phyloP scores from a whole-genome alignment of 2,797 vertebrate genomes.

The Neoniphon sammara region DNA sequence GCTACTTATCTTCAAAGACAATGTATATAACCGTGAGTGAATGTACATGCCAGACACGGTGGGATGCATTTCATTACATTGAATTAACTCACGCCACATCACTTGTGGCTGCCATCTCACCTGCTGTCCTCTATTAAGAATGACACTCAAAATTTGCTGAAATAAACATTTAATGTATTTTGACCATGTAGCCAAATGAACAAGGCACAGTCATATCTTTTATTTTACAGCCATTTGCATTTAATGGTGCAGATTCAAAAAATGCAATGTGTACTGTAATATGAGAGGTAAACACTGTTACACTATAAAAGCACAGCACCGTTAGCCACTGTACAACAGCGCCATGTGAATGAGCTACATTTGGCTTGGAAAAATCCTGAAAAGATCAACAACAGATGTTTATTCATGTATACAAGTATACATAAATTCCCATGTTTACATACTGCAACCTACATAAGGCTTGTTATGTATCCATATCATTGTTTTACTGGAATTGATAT shows the following conservation, averaged over 20 bases:
- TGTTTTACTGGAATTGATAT: constrained; percentile 15
- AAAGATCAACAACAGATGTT: constrained; percentile 1
- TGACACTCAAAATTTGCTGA: constrained; percentile 28
- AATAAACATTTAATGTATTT: constrained; percentile 33
- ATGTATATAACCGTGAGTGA: constrained; percentile 83
- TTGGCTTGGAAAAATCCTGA: constrained; percentile 30
- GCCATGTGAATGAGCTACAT: constrained; percentile 46
- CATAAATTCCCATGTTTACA: background rate
- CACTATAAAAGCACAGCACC: constrained; percentile 63
- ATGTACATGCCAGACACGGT: constrained; percentile 80
- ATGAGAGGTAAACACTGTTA: constrained; percentile 62
- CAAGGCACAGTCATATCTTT: constrained; percentile 35
- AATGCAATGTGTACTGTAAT: constrained; percentile 63
- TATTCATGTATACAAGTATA: background rate
- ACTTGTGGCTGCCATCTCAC: background rate
- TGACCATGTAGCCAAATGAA: constrained; percentile 25
- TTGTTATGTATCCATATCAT: constrained; percentile 8
- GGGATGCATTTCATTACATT: constrained; percentile 40
- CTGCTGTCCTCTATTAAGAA: constrained; percentile 36
- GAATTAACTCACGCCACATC: constrained; percentile 40
- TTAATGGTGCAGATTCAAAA: constrained; percentile 57
- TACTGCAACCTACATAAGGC: background rate
- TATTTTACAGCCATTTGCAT: constrained; percentile 63
- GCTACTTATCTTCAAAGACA: constrained; percentile 77
- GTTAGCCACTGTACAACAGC: constrained; percentile 67